Percentiles rank a stretch among this genome's conserved stretches.
These are phyloP conservation scores for Aspidapion aeneum DNA, from an alignment of 2,888 invertebrate species.

Conservation along the genomic window DNA sequence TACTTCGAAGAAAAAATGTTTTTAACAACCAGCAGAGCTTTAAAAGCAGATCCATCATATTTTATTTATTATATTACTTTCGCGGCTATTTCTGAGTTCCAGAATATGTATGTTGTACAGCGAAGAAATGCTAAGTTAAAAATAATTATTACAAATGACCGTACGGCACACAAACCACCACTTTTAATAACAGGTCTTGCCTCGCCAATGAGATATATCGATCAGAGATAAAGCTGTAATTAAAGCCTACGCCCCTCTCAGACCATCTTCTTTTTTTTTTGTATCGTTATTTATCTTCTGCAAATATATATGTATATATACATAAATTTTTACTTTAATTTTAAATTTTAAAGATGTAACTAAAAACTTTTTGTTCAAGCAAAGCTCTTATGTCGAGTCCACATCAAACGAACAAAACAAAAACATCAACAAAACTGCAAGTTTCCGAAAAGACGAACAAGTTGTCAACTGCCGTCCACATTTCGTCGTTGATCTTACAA, in stretches of 20 bases:
- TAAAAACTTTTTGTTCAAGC: too few relatives aligned
- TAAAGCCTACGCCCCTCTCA: slow-evolving; percentile 22
- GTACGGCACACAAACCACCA: slow-evolving; percentile 36
- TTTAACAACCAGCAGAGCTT: background rate
- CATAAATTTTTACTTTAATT: too few relatives aligned
- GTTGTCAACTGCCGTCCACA: too few relatives aligned
- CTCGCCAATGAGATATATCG: slow-evolving; percentile 34
- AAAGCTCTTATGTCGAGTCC: too few relatives aligned
- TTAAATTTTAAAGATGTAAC: too few relatives aligned
- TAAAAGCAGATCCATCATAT: background rate
- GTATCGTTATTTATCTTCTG: background rate
- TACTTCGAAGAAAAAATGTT: background rate
- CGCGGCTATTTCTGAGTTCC: background rate
- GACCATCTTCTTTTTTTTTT: slow-evolving; percentile 10
- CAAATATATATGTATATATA: too few relatives aligned
- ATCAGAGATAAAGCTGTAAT: slow-evolving; percentile 34
- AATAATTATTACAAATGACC: slow-evolving; percentile 49
- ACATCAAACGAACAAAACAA: too few relatives aligned
- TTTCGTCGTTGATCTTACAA: too few relatives aligned
- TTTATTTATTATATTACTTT: background rate
- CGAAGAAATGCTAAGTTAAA: slow-evolving; percentile 40
- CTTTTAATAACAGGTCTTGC: slow-evolving; percentile 43
- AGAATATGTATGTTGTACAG: too few relatives aligned
- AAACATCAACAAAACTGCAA: too few relatives aligned
- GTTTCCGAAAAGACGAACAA: too few relatives aligned